Conservation (phyloP, 2,888 invertebrate genomes). For the Chrysolina oricalcia region DNA sequence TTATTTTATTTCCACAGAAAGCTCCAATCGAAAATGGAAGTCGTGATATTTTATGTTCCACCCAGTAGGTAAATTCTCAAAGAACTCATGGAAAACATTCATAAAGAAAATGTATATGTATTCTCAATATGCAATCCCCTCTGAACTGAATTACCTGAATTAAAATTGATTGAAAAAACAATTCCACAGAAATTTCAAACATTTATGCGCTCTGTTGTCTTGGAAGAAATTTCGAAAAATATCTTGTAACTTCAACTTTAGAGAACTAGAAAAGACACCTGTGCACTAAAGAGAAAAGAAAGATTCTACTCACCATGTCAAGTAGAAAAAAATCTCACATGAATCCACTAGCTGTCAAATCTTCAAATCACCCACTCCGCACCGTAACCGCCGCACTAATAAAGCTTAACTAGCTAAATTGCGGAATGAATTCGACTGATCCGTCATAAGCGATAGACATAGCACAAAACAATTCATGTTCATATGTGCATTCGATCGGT, state of each 20-base stretch:
- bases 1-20: too few species aligned
- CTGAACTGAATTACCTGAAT: not conserved
- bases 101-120: too few species aligned
- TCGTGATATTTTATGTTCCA: too few species aligned
- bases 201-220: not conserved
- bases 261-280: too few species aligned
- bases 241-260: too few species aligned
- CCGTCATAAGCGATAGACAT: slow-evolving; percentile 44
- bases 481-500: slow-evolving; percentile 21
- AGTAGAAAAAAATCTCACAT: slow-evolving; percentile 39
- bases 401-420: slow-evolving; percentile 64
- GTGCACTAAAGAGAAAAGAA: not conserved
- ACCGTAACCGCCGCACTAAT: slow-evolving; percentile 53
- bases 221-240: not conserved
- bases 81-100: too few species aligned
- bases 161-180: not conserved
- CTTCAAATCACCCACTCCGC: slow-evolving; percentile 43
- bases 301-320: slow-evolving; percentile 40
- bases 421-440: slow-evolving; percentile 59
- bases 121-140: too few species aligned
- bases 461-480: not conserved
- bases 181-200: too few species aligned
- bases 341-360: slow-evolving; percentile 34
- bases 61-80: too few species aligned
- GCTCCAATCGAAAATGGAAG: too few species aligned